Conservation (phyloP, 2,888 invertebrate genomes). For the Theristus sp. region DNA sequence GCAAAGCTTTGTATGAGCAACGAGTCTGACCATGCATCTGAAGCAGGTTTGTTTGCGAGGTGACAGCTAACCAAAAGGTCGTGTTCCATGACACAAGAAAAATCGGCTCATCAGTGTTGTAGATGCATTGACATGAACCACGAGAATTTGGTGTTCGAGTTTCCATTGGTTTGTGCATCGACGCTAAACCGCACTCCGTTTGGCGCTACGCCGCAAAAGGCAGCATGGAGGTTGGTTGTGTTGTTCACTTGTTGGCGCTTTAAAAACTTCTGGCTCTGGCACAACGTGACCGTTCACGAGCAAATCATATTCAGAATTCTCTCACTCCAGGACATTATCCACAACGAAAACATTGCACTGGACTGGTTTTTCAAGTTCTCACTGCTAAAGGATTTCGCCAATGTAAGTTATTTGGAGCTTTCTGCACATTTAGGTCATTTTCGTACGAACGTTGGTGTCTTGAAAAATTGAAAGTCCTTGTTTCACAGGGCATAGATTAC, state of each 20-base stretch:
- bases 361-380: conserved; percentile 9
- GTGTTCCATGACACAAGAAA: no score
- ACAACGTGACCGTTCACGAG: background rate
- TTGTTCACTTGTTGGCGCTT: no score
- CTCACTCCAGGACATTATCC: conserved; percentile 6
- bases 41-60: no score
- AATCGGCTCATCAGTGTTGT: no score
- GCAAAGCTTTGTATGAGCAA: conserved; percentile 2
- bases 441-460: background rate
- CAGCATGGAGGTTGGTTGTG: background rate
- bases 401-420: background rate
- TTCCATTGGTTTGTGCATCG: conserved; percentile 1
- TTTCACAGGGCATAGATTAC: background rate
- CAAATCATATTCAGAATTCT: background rate
- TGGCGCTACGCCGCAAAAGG: conserved; percentile 1
- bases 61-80: no score
- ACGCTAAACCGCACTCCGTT: background rate
- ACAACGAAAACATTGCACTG: conserved; percentile 6
- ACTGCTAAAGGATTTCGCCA: conserved; percentile 4
- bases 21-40: conserved; percentile 2
- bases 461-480: background rate
- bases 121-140: background rate
- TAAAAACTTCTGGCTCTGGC: no score
- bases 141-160: background rate
- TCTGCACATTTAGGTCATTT: no score